Evolutionary conservation across 2,888 invertebrate genomes (phyloP).

Genomic region (Pristionchus exspectatus): DNA sequence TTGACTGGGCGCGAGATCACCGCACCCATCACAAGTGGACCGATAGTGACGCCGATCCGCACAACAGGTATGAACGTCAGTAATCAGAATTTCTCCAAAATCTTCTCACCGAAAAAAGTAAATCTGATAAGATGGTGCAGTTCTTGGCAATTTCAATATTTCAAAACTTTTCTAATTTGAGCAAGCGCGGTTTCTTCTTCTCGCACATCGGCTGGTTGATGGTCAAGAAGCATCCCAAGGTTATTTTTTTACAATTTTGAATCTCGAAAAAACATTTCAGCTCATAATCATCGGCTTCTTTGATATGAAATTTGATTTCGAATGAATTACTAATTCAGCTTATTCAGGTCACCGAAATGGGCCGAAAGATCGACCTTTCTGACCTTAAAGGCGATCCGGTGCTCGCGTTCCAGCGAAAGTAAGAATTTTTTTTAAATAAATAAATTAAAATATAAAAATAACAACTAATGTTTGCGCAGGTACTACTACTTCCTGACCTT

Average conservation of each 20-base stretch:
- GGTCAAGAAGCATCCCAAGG: slow-evolving; percentile 85
- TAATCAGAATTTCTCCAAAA: too few relatives aligned
- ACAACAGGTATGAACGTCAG: slow-evolving; percentile 84
- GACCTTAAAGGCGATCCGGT: slow-evolving; percentile 89
- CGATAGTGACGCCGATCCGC: slow-evolving; percentile 94
- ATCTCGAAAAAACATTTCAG: too few relatives aligned
- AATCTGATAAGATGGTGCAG: too few relatives aligned
- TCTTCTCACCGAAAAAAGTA: not conserved
- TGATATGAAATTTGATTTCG: too few relatives aligned
- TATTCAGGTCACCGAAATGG: slow-evolving; percentile 67
- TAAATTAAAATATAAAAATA: not conserved
- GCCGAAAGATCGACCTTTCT: slow-evolving; percentile 86
- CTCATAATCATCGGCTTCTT: too few relatives aligned
- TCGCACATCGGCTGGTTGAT: slow-evolving; percentile 96
- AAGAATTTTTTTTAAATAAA: slow-evolving; percentile 17
- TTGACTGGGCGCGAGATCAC: slow-evolving; percentile 91
- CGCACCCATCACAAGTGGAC: slow-evolving; percentile 92
- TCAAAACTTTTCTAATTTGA: slow-evolving; percentile 77
- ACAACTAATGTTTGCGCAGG: slow-evolving; percentile 80
- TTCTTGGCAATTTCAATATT: too few relatives aligned
- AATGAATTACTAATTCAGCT: too few relatives aligned
- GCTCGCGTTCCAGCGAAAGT: slow-evolving; percentile 91
- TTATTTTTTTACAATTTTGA: not conserved
- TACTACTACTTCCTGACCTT: slow-evolving; percentile 88
- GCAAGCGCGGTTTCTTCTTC: slow-evolving; percentile 92